These are phyloP conservation scores for Prionace glauca DNA, from an alignment of 2,797 vertebrate species.

Conservation along the genomic window DNA sequence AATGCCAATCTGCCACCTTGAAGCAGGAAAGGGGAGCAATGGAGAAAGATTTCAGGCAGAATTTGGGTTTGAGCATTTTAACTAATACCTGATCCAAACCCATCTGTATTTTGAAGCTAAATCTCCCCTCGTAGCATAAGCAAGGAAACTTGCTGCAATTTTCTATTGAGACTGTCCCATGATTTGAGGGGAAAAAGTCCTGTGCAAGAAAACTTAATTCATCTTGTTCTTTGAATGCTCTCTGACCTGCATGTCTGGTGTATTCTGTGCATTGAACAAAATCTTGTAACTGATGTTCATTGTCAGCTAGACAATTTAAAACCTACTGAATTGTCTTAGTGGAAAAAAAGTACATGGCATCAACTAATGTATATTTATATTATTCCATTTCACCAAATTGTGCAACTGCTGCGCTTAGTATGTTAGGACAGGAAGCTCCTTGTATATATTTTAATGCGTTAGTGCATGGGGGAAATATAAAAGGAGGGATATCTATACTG, in stretches of 20 bases:
- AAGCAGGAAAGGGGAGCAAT: no score
- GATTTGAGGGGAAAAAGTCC: neutral
- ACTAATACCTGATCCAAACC: no score
- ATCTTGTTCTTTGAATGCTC: neutral
- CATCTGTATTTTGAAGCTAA: neutral
- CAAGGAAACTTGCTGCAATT: neutral
- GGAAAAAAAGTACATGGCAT: neutral
- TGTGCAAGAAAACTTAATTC: neutral
- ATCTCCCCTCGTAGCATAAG: neutral
- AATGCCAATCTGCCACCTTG: no score
- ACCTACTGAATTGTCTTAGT: neutral
- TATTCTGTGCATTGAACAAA: neutral
- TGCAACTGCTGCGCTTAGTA: neutral
- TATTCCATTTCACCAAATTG: neutral
- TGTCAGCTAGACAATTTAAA: neutral
- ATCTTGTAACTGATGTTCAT: neutral
- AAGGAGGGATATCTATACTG: neutral
- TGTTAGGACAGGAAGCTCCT: neutral
- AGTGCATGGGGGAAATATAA: neutral
- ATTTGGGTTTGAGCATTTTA: no score
- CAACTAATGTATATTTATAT: neutral
- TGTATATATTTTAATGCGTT: neutral
- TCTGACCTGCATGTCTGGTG: neutral
- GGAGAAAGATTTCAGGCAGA: no score
- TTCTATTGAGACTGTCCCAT: neutral